Conservation (phyloP, 2,113 vertebrate genomes). For the Podilymbus podiceps region DNA sequence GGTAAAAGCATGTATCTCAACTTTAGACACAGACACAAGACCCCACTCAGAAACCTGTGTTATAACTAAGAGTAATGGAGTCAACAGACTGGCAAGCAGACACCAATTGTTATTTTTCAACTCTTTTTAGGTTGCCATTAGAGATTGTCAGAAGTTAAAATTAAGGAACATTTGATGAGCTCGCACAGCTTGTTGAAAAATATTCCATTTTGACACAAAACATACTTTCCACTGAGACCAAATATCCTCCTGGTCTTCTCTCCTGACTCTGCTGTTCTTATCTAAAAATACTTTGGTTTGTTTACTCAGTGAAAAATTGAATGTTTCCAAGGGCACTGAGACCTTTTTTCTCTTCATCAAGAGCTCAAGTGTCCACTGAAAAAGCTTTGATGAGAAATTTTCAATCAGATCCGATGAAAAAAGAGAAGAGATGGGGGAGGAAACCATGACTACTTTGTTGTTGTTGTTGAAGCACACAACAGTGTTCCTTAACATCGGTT, state of each 20-base stretch:
- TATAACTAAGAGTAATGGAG: neutral
- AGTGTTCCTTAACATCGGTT: neutral
- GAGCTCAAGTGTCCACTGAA: neutral
- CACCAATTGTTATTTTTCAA: neutral
- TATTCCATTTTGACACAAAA: neutral
- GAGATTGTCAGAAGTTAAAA: neutral
- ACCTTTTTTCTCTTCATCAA: slow-evolving; percentile 10
- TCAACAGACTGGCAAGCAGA: neutral
- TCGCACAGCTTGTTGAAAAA: neutral
- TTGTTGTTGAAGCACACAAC: neutral
- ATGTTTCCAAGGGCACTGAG: slow-evolving; percentile 1
- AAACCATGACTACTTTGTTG: neutral
- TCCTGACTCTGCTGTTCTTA: neutral
- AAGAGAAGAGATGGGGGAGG: neutral
- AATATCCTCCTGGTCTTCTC: neutral
- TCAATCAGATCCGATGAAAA: slow-evolving; percentile 14
- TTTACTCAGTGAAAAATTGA: slow-evolving; percentile 40
- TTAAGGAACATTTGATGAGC: neutral
- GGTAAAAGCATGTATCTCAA: neutral
- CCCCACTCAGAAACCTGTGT: neutral
- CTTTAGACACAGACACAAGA: neutral
- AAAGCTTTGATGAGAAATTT: slow-evolving; percentile 45
- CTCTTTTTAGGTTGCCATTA: neutral
- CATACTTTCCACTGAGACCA: neutral
- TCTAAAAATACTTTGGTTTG: slow-evolving; percentile 50